Evolutionary conservation across 2,888 invertebrate species (phyloP).

Genomic region (Brachypalpus laphriformis): DNA sequence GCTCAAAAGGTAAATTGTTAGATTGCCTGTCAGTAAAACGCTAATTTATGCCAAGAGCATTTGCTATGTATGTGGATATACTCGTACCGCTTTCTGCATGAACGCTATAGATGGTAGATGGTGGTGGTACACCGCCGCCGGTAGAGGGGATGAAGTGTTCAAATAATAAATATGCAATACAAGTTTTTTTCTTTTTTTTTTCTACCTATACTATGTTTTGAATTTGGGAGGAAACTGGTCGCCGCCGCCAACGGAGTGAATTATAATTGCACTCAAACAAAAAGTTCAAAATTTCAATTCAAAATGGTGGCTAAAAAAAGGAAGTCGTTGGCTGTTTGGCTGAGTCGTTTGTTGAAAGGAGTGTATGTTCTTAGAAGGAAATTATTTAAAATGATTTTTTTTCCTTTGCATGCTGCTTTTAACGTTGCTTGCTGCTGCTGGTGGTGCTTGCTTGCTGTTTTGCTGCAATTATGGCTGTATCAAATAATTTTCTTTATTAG

Average conservation of each 20-base stretch:
- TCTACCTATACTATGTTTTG: constrained; percentile 62
- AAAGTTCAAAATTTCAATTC: constrained; percentile 68
- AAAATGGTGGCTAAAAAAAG: constrained; percentile 71
- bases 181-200: constrained; percentile 50
- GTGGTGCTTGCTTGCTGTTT: constrained; percentile 53
- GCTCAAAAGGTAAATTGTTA: constrained; percentile 73
- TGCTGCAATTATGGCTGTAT: constrained; percentile 68
- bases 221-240: constrained; percentile 70
- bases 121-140: constrained; percentile 1
- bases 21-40: constrained; percentile 74
- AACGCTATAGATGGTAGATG: background rate
- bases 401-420: constrained; percentile 5
- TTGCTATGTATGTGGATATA: constrained; percentile 39
- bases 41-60: constrained; percentile 73
- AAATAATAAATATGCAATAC: constrained; percentile 71
- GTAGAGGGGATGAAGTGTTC: constrained; percentile 66
- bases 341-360: constrained; percentile 58
- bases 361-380: constrained; percentile 69
- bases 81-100: constrained; percentile 38
- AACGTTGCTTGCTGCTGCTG: constrained; percentile 5
- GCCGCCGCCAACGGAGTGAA: constrained; percentile 62
- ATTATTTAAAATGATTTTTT: constrained; percentile 58
- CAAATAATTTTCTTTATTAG: constrained; percentile 72
- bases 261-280: constrained; percentile 72
- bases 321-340: constrained; percentile 64